These are phyloP conservation scores for Coranthus polyacanthus DNA, from an alignment of 2,797 vertebrate genomes.

Conservation along the genomic window DNA sequence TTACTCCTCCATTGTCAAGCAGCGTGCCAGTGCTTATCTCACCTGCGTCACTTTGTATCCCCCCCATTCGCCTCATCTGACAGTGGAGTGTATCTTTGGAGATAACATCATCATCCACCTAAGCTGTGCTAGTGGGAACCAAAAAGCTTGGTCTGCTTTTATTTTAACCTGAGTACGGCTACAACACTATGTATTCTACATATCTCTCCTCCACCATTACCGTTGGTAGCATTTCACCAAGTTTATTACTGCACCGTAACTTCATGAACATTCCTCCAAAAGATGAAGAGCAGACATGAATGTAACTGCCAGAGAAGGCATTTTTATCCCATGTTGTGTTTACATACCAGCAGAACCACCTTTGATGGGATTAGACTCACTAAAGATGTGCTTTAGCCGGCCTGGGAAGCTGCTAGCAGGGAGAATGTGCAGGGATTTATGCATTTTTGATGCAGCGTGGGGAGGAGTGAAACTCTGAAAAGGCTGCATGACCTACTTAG, in stretches of 20 bases:
- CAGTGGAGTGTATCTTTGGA: conserved; percentile 27
- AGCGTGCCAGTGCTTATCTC: conserved; percentile 50
- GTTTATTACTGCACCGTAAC: conserved; percentile 34
- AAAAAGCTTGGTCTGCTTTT: conserved; percentile 22
- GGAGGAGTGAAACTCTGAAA: conserved; percentile 83
- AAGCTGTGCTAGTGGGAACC: conserved; percentile 19
- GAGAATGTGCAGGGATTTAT: conserved; percentile 83
- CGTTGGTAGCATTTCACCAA: background rate
- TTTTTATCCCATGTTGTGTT: conserved; percentile 74
- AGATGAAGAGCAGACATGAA: conserved; percentile 41
- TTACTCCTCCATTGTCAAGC: conserved; percentile 42
- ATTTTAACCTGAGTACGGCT: conserved; percentile 27
- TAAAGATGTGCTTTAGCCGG: conserved; percentile 75
- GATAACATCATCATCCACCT: conserved; percentile 41
- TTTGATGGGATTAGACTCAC: conserved; percentile 81
- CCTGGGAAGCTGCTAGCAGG: conserved; percentile 74
- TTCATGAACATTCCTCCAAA: conserved; percentile 18
- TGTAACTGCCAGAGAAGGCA: conserved; percentile 51
- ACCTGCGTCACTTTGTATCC: conserved; percentile 37
- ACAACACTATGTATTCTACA: background rate
- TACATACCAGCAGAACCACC: conserved; percentile 74
- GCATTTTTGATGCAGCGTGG: conserved; percentile 85
- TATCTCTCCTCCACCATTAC: background rate
- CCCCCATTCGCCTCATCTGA: conserved; percentile 24
- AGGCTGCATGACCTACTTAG: conserved; percentile 87